A percentile compares a stretch with the other conserved stretches of the same genome.
Evolutionary conservation across 2,113 vertebrate genomes (phyloP).

Genomic region (Anguilla rostrata): DNA sequence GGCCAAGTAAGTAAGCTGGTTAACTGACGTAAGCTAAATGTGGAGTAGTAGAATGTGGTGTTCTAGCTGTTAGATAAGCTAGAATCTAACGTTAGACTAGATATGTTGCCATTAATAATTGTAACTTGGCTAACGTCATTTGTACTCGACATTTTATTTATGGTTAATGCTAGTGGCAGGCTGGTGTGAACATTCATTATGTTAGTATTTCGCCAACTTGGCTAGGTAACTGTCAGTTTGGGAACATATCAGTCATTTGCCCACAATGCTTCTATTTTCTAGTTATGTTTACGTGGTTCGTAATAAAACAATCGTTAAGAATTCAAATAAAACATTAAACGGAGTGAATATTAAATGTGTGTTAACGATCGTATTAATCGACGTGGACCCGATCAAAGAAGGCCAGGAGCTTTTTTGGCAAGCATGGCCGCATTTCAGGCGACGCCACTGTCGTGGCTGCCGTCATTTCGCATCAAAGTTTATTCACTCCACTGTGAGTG

Average conservation of each 20-base stretch:
- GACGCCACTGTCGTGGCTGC: not conserved
- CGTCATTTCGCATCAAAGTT: not conserved
- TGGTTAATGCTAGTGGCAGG: not conserved
- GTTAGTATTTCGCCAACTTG: no score
- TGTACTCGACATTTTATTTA: no score
- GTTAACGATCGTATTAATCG: not conserved
- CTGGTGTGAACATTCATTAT: no score
- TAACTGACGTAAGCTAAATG: not conserved
- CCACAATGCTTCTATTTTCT: not conserved
- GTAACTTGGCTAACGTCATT: not conserved
- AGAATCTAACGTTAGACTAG: no score
- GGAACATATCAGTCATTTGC: not conserved
- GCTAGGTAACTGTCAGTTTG: not conserved
- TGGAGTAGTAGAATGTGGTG: not conserved
- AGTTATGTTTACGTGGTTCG: not conserved
- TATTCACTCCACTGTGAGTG: not conserved
- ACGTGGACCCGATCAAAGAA: not conserved
- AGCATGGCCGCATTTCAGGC: not conserved
- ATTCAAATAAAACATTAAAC: not conserved
- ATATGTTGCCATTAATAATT: no score
- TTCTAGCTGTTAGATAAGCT: no score
- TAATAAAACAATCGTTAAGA: not conserved
- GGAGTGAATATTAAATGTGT: not conserved
- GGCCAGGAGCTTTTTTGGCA: not conserved
- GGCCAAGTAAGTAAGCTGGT: not conserved